These are phyloP conservation scores for Tautogolabrus adspersus DNA, from an alignment of 2,113 vertebrate species.

Conservation along the genomic window DNA sequence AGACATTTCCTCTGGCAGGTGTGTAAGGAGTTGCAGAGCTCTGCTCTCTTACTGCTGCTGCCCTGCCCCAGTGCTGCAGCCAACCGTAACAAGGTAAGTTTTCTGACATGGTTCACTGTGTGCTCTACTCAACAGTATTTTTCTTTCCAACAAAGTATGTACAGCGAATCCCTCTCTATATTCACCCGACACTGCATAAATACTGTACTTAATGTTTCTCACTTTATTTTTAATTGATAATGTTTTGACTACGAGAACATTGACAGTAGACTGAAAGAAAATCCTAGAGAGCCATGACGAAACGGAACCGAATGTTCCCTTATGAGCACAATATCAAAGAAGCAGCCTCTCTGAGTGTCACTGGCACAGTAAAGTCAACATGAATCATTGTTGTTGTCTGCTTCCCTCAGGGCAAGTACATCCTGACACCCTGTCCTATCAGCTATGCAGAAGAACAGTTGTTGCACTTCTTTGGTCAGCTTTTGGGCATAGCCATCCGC, in stretches of 20 bases:
- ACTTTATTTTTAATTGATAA: too few relatives aligned
- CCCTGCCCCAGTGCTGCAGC: constrained; percentile 95
- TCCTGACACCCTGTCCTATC: constrained; percentile 93
- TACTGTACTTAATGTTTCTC: neutral
- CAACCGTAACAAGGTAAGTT: constrained; percentile 94
- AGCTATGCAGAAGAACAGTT: constrained; percentile 96
- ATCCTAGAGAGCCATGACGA: neutral
- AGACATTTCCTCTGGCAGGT: constrained; percentile 99
- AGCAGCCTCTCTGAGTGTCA: neutral
- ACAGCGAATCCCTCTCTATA: neutral
- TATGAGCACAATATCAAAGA: neutral
- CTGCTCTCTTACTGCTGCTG: constrained; percentile 92
- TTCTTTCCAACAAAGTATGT: neutral
- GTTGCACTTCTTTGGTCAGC: constrained; percentile 95
- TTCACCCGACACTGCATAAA: neutral
- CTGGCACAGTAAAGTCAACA: neutral
- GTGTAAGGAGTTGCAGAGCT: constrained; percentile 97
- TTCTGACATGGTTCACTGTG: neutral
- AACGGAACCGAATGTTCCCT: neutral
- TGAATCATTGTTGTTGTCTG: neutral
- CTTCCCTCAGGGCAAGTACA: constrained; percentile 90
- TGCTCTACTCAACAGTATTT: neutral
- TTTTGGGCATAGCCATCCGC: constrained; percentile 94
- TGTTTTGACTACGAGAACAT: too few relatives aligned
- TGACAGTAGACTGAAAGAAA: neutral